phyloP scores from a whole-genome alignment of 2,797 vertebrate genomes.

The Adrianichthys oophorus region DNA sequence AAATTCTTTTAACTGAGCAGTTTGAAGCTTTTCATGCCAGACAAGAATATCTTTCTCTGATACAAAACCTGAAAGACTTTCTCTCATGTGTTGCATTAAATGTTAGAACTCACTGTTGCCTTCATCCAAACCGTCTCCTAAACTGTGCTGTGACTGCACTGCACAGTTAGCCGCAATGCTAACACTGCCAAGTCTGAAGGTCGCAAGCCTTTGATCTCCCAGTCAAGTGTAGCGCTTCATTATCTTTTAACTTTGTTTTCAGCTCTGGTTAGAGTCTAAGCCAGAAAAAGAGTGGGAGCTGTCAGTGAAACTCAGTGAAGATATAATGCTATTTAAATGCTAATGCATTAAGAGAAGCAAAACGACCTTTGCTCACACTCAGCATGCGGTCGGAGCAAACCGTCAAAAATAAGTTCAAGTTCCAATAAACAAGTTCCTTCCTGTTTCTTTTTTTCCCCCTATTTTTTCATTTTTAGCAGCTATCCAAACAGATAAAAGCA shows the following conservation, averaged over 20 bases:
- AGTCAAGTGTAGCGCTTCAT: conserved; percentile 58
- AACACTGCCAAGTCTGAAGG: conserved; percentile 63
- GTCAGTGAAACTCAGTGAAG: conserved; percentile 67
- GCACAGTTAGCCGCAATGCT: conserved; percentile 10
- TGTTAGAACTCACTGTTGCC: conserved; percentile 5
- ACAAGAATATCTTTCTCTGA: conserved; percentile 13
- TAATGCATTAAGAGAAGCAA: conserved; percentile 77
- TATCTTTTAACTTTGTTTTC: conserved; percentile 76
- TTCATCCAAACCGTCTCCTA: conserved; percentile 22
- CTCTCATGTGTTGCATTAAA: conserved; percentile 21
- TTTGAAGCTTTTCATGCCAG: conserved; percentile 13
- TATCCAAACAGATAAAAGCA: too few relatives aligned
- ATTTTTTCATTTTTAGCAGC: too few relatives aligned
- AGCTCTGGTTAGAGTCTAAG: conserved; percentile 57
- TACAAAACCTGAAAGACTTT: conserved; percentile 17
- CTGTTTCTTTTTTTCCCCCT: conserved; percentile 41
- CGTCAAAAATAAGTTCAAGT: conserved; percentile 44
- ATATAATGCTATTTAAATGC: conserved; percentile 80
- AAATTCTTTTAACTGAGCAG: not conserved
- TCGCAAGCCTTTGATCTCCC: conserved; percentile 50
- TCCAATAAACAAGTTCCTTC: conserved; percentile 64
- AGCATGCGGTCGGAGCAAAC: conserved; percentile 22
- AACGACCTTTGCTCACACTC: conserved; percentile 71
- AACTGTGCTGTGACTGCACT: conserved; percentile 12
- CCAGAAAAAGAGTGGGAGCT: conserved; percentile 56